phyloP scores from a whole-genome alignment of 2,888 invertebrate genomes.

The Spilarctia lutea region DNA sequence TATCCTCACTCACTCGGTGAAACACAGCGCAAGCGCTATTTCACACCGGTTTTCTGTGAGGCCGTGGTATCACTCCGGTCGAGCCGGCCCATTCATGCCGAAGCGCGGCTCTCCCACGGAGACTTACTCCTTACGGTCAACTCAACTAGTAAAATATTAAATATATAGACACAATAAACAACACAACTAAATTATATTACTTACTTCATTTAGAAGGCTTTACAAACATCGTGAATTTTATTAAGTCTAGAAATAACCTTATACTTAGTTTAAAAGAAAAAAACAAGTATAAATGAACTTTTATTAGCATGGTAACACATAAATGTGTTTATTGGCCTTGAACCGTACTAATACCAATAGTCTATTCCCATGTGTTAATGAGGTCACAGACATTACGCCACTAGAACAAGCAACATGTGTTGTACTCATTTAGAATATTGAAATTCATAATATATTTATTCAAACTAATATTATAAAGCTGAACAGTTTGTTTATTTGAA shows the following conservation, averaged over 20 bases:
- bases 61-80: too few species aligned
- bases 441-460: not conserved
- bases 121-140: too few species aligned
- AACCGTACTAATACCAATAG: slow-evolving; percentile 8
- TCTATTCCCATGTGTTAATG: slow-evolving; percentile 6
- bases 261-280: not conserved
- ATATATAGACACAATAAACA: not conserved
- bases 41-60: too few species aligned
- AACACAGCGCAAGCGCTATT: too few species aligned
- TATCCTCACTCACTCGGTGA: too few species aligned
- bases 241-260: not conserved
- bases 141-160: too few species aligned
- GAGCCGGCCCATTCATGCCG: too few species aligned
- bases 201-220: not conserved
- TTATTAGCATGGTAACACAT: not conserved
- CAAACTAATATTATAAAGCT: too few species aligned
- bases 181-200: not conserved
- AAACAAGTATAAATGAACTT: not conserved
- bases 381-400: slow-evolving; percentile 13
- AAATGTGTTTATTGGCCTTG: slow-evolving; percentile 8
- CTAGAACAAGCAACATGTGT: slow-evolving; percentile 4
- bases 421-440: not conserved
- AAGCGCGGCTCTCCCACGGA: too few species aligned
- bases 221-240: not conserved
- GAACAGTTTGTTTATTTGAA: too few species aligned